A percentile compares a stretch with the other conserved stretches of the same genome.
Evolutionary conservation across 1,140 invertebrate species (phyloP).

Genomic region (Armadillidium nasatum): DNA sequence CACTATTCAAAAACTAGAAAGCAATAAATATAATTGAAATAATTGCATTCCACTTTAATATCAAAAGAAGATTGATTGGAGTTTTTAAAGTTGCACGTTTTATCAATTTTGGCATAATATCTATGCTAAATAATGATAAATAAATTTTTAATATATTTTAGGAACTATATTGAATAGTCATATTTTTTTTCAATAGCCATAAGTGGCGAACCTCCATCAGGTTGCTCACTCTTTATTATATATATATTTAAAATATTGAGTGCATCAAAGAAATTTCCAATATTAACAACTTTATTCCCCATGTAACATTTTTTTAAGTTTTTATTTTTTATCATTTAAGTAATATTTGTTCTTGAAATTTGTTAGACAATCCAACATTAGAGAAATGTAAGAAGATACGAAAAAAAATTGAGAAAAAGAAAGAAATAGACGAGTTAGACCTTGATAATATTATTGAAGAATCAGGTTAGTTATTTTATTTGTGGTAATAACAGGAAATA

Average conservation of each 20-base stretch:
- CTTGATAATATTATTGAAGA: neutral
- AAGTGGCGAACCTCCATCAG: too few relatives aligned
- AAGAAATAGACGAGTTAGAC: neutral
- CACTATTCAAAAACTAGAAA: too few relatives aligned
- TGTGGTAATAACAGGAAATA: too few relatives aligned
- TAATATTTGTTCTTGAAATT: neutral
- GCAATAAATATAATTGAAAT: too few relatives aligned
- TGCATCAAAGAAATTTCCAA: neutral
- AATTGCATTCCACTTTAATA: too few relatives aligned
- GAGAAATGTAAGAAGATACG: neutral
- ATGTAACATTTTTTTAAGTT: neutral
- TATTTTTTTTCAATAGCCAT: constrained; percentile 6
- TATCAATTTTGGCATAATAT: too few relatives aligned
- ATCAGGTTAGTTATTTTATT: neutral
- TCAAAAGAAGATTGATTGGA: too few relatives aligned
- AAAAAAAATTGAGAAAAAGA: neutral
- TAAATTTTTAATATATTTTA: too few relatives aligned
- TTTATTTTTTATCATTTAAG: too few relatives aligned
- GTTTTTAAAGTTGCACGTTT: too few relatives aligned
- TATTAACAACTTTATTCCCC: neutral
- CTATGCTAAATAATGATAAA: too few relatives aligned
- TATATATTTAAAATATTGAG: neutral
- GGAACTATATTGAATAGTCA: neutral
- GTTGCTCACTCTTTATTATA: too few relatives aligned
- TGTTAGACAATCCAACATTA: neutral